A percentile compares a stretch with the other conserved stretches of the same genome.
Evolutionary conservation across 2,888 invertebrate genomes (phyloP).

Genomic region (Troides helena): DNA sequence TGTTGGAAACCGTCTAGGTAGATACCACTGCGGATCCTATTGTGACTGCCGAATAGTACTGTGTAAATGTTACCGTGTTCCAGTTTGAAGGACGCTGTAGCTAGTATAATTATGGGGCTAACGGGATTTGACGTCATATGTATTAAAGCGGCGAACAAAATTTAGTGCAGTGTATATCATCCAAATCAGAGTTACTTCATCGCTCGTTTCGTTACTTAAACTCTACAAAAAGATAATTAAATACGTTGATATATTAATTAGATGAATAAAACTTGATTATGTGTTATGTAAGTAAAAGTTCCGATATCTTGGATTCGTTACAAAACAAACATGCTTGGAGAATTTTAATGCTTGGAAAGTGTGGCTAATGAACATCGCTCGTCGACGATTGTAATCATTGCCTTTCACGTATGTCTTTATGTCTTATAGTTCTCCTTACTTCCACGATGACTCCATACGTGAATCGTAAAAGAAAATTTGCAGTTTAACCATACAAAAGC

Average conservation of each 20-base stretch:
- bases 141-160: too few species aligned
- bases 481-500: too few species aligned
- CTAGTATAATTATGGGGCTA: too few species aligned
- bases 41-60: too few species aligned
- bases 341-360: conserved; percentile 54
- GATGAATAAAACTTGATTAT: conserved; percentile 2
- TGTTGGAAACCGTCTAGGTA: too few species aligned
- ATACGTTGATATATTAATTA: background rate
- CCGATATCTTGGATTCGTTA: conserved; percentile 31
- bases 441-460: conserved; percentile 13
- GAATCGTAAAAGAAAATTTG: background rate
- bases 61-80: too few species aligned
- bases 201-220: background rate
- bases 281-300: conserved; percentile 18
- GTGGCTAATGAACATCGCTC: conserved; percentile 53
- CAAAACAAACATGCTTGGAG: conserved; percentile 40
- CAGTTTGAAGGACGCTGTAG: too few species aligned
- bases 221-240: background rate
- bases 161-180: too few species aligned
- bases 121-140: too few species aligned
- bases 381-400: conserved; percentile 42
- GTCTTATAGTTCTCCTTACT: conserved; percentile 50
- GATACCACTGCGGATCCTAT: too few species aligned
- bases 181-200: too few species aligned
- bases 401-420: conserved; percentile 56